These are phyloP conservation scores for Myrmecobius fasciatus DNA, from an alignment of 2,113 vertebrate genomes.

Conservation along the genomic window DNA sequence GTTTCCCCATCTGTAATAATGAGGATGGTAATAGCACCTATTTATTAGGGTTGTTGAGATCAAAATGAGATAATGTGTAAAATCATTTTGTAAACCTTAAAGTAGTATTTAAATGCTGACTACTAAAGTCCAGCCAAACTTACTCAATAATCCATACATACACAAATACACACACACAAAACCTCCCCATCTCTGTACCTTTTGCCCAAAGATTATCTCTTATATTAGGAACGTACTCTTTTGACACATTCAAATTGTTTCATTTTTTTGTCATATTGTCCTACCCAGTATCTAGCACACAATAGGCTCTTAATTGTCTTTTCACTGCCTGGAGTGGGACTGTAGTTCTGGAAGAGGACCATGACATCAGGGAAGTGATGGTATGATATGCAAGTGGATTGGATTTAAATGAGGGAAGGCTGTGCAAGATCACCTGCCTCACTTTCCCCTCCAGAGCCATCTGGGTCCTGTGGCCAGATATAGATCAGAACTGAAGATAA, in stretches of 20 bases:
- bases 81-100: background rate
- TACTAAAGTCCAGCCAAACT: background rate
- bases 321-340: background rate
- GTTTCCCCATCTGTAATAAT: background rate
- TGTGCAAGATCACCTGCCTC: no score
- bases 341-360: no score
- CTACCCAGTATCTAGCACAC: background rate
- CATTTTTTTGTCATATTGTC: background rate
- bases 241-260: background rate
- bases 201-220: background rate
- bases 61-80: background rate
- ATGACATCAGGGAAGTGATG: no score
- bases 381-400: no score
- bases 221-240: background rate
- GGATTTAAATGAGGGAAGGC: no score
- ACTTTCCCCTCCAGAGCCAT: no score
- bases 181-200: background rate
- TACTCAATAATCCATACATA: background rate
- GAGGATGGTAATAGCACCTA: background rate
- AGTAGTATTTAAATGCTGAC: background rate
- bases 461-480: no score
- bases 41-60: background rate
- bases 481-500: no score
- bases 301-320: background rate
- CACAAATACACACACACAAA: no score